Percentiles rank a stretch among this genome's conserved stretches.
Evolutionary conservation across 2,113 vertebrate species (phyloP).

Genomic region (Microcebus ravelobensis): DNA sequence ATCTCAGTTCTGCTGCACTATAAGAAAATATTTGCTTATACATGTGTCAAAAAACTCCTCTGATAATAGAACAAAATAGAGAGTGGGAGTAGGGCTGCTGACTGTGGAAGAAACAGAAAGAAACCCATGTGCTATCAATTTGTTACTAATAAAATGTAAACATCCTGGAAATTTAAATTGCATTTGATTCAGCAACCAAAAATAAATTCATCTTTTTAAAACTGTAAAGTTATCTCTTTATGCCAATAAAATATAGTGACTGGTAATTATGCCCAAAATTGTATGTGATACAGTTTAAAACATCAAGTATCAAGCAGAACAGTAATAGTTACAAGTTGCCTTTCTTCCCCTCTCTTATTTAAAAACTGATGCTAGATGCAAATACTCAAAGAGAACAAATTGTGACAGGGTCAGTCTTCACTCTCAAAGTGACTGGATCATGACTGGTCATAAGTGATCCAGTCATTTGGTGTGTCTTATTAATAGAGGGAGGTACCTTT

Average conservation of each 20-base stretch:
- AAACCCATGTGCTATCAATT: constrained; percentile 67
- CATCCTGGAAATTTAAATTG: constrained; percentile 71
- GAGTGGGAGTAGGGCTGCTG: constrained; percentile 62
- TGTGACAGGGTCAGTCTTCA: background rate
- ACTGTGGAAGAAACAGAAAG: constrained; percentile 66
- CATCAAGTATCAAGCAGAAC: background rate
- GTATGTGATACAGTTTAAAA: constrained; percentile 61
- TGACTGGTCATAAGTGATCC: constrained; percentile 49
- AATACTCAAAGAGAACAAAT: background rate
- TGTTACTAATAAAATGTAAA: constrained; percentile 77
- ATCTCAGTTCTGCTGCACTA: constrained; percentile 61
- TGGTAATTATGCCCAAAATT: constrained; percentile 46
- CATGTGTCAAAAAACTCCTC: constrained; percentile 67
- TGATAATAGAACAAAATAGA: constrained; percentile 71
- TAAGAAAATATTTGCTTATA: constrained; percentile 74
- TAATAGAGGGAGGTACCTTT: constrained; percentile 53
- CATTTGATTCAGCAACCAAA: constrained; percentile 74
- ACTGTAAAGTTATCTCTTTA: constrained; percentile 52
- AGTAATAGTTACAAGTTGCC: background rate
- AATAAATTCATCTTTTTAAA: constrained; percentile 73
- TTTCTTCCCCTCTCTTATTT: background rate
- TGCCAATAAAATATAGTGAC: constrained; percentile 55
- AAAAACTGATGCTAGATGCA: background rate
- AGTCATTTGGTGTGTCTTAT: constrained; percentile 54
- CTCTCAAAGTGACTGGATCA: background rate